Evolutionary conservation across 2,888 invertebrate species (phyloP), one percentile per base, ranked within the genome.

Genomic region (Drosophila mayaguana): DNA sequence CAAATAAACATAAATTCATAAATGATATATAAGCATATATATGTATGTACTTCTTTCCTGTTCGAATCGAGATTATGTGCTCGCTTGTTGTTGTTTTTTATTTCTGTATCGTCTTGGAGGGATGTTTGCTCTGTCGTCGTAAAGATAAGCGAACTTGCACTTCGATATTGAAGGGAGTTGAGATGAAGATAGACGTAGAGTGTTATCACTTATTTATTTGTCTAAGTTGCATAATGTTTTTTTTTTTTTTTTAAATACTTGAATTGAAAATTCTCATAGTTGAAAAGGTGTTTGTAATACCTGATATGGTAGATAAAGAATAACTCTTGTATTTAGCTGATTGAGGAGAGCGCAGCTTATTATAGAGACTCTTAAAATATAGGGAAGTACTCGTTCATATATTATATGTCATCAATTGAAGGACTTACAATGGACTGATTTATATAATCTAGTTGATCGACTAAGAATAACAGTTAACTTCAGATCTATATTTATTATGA

Each of bases 1-100:
- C 62, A 56, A 51, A 79, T 54, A 60, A 60, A 74, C 36, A 74
- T 38, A 76, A 45, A 75, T 34, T 20, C 45, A 36, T 38, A 12
- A 61, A 8, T 18, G 12, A 48, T 25, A 67, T 25, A 43, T 38
- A 61, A 40, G 64, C 40, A 57, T 36, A 69, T 36, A 57, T 32
- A 64, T 67, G 1, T 28, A 57, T 66, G 16, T 48, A 38, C 28
- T 48, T 53, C 38, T 66, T 70, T 62, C 38, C 55, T 40, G 53
- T 22, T 40, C 62, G 62, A 12, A 50, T 40, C 55, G 55, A 50
- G 54, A 69, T 69, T 43, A 55, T 43, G 36, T 18, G 32, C 20
- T 16, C 16, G 11, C 34, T 40, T 20, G 36, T 16, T 36, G 16
- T 34, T 46, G 12, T 36, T 57, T 22, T n/a, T n/a, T 32, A 11